Conservation (phyloP, 2,888 invertebrate species). For the Tenthredo scrophulariae region DNA sequence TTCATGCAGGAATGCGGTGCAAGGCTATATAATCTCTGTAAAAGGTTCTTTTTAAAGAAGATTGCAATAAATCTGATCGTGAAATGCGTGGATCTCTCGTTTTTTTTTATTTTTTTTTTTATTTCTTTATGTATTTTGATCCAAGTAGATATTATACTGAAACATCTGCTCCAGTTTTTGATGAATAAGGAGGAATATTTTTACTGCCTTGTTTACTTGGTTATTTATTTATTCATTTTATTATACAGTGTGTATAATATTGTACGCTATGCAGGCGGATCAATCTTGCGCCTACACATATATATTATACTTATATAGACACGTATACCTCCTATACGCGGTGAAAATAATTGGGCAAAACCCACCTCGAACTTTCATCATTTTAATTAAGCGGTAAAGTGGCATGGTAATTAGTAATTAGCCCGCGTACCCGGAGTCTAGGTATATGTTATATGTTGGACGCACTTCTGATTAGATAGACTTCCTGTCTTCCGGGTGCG, state of each 20-base stretch:
- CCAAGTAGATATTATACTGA: background rate
- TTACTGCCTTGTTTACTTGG: background rate
- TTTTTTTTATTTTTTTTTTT: background rate
- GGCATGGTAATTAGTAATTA: slow-evolving; percentile 51
- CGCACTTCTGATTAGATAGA: slow-evolving; percentile 39
- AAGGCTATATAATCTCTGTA: background rate
- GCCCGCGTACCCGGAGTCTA: background rate
- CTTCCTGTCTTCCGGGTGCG: slow-evolving; percentile 27
- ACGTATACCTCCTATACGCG: background rate
- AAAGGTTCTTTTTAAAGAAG: slow-evolving; percentile 18
- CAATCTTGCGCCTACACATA: background rate
- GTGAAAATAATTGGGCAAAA: slow-evolving; percentile 40
- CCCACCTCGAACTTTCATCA: slow-evolving; percentile 6
- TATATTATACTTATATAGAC: background rate
- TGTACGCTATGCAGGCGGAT: background rate
- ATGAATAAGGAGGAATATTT: background rate
- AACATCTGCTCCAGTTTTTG: background rate
- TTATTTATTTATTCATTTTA: background rate
- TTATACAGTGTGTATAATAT: background rate
- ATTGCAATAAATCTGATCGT: background rate
- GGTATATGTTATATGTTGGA: slow-evolving; percentile 10
- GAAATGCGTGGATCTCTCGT: background rate
- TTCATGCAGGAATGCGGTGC: slow-evolving; percentile 9
- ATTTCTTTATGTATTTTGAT: background rate
- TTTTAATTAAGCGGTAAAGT: slow-evolving; percentile 29